Evolutionary conservation across 1,140 invertebrate species (phyloP).

Genomic region (Drosophila bocqueti): DNA sequence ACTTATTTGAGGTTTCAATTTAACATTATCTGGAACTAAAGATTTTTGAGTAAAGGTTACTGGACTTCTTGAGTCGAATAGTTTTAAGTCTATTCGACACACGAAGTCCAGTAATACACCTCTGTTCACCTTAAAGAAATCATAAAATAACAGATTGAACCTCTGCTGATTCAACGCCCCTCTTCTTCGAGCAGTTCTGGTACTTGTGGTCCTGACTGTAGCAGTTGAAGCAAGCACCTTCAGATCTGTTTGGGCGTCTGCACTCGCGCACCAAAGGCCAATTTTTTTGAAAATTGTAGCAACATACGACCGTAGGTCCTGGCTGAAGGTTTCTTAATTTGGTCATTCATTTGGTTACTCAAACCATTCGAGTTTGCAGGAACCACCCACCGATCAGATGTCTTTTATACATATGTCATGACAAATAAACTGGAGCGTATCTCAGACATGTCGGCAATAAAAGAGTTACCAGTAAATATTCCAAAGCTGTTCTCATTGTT

Average conservation of each 20-base stretch:
- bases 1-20: too few relatives aligned
- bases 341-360: not conserved
- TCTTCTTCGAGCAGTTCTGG: not conserved
- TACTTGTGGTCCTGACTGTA: not conserved
- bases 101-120: too few relatives aligned
- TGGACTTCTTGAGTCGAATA: too few relatives aligned
- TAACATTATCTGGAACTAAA: too few relatives aligned
- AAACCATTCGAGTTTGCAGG: not conserved
- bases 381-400: too few relatives aligned
- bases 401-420: too few relatives aligned
- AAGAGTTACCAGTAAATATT: constrained; percentile 64
- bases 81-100: too few relatives aligned
- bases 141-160: too few relatives aligned
- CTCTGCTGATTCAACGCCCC: not conserved
- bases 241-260: not conserved
- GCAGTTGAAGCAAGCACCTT: constrained; percentile 1
- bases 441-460: constrained; percentile 49
- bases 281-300: not conserved
- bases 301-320: not conserved
- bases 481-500: constrained; percentile 66
- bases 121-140: too few relatives aligned
- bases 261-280: not conserved
- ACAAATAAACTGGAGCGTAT: not conserved
- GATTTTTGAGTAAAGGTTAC: too few relatives aligned
- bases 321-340: not conserved